Base-by-base conservation (phyloP, 2,797 vertebrate species). In the Anabacerthia variegaticeps region DNA sequence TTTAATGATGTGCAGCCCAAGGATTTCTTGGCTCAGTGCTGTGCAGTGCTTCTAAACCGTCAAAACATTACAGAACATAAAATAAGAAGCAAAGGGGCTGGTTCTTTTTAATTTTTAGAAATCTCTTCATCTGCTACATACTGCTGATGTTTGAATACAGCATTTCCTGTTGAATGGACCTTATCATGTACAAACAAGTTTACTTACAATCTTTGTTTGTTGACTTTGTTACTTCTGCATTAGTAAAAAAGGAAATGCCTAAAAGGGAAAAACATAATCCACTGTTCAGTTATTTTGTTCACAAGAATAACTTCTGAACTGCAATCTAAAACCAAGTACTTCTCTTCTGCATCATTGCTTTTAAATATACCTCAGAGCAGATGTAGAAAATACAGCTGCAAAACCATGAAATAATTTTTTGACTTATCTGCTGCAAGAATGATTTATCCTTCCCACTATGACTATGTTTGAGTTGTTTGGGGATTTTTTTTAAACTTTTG, bases 211-310 rank as follows among this genome's bases (percentile, higher is more conserved):
- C 92, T 77, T 94, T 97, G 84, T 92, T 95, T 89, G 93, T 7
- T 18, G 85, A 49, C 66, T 96, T 97, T 71, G 89, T 95, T 92
- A 97, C 97, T 65, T 97, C 94, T 44, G 73, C 46, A 18, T 95
- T 97, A 37, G 91, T 96, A 79, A 96, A 97, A 93, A 97, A 94
- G 65, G 96, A 96, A 63, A 96, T 91, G 39, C 97, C 94, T 98
- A 51, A 59, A 56, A 89, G 41, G 44, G 62, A 90, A 86, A 77
- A 67, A 67, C 30, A 63, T 46, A 88, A 88, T 5, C 6, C 51
- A 54, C 10, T 6, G 6, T 52, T 68, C 9, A 51, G 18, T 46
- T 72, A 37, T 55, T 62, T 65, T 44, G 30, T 71, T 44, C 26
- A 54, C 34, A 49, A 49, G 19, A 85, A 37, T 46, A 36, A 48